These are phyloP conservation scores for Dinocampus coccinellae DNA, from an alignment of 2,888 invertebrate genomes.

Conservation along the genomic window DNA sequence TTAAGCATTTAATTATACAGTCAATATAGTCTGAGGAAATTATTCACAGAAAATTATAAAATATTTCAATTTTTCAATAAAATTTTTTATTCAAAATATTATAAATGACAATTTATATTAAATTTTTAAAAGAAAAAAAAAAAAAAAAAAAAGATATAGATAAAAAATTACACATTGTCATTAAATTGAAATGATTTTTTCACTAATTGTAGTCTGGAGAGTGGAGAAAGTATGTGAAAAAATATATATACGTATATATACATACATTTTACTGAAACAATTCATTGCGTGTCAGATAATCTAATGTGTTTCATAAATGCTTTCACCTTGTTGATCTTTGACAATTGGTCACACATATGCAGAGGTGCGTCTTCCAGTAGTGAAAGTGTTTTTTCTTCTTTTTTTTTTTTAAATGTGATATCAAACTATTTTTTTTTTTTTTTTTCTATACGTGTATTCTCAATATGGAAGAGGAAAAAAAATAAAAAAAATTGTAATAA, in stretches of 20 bases:
- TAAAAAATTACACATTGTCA: too few species aligned
- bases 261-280: not conserved
- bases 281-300: not conserved
- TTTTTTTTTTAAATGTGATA: too few species aligned
- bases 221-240: conserved; percentile 1
- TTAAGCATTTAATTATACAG: not conserved
- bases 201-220: not conserved
- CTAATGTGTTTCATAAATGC: conserved; percentile 35
- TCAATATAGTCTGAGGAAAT: not conserved
- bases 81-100: too few species aligned
- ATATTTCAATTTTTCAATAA: too few species aligned
- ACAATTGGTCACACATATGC: conserved; percentile 37
- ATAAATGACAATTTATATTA: too few species aligned
- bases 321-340: conserved; percentile 57
- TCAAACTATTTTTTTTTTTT: not conserved
- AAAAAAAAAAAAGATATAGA: too few species aligned
- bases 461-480: not conserved
- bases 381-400: conserved; percentile 9
- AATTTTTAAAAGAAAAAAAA: too few species aligned
- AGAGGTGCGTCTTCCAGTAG: not conserved
- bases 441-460: not conserved
- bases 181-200: not conserved
- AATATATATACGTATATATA: too few species aligned
- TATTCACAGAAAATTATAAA: not conserved
- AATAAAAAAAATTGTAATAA: too few species aligned